Evolutionary conservation across 2,888 invertebrate genomes (phyloP).

Genomic region (Caenorhabditis afra): DNA sequence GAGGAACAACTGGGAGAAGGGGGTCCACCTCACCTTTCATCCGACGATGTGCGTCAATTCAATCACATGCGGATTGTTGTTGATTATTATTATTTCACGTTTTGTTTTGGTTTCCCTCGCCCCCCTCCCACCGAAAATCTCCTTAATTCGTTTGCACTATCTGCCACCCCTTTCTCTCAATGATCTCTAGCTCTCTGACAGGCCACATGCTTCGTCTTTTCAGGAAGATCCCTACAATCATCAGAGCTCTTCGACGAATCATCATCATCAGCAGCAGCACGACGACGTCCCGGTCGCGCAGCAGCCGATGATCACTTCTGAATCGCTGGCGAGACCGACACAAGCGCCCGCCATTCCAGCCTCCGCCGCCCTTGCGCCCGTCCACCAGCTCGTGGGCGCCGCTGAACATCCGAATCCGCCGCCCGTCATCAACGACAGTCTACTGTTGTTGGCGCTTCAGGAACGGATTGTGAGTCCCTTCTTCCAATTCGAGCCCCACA

Average conservation of each 20-base stretch:
- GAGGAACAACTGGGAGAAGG: not conserved
- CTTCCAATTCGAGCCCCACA: not conserved
- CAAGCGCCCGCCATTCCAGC: slow-evolving; percentile 26
- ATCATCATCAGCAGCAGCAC: not conserved
- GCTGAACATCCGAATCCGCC: not conserved
- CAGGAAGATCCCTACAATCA: slow-evolving; percentile 43
- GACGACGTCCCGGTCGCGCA: slow-evolving; percentile 45
- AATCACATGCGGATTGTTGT: slow-evolving; percentile 17
- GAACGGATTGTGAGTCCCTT: slow-evolving; percentile 41
- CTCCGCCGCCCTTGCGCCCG: slow-evolving; percentile 10
- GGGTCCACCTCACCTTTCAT: not conserved
- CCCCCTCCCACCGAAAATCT: slow-evolving; percentile 27
- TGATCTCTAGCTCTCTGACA: not conserved
- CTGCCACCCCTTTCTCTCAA: slow-evolving; percentile 5
- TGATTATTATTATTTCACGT: slow-evolving; percentile 33
- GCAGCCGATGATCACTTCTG: slow-evolving; percentile 59
- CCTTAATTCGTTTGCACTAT: slow-evolving; percentile 50
- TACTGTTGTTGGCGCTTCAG: slow-evolving; percentile 53
- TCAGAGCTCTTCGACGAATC: slow-evolving; percentile 39
- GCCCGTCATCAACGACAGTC: slow-evolving; percentile 40
- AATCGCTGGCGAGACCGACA: slow-evolving; percentile 52
- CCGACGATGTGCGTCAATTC: slow-evolving; percentile 28
- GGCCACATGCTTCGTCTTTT: slow-evolving; percentile 7
- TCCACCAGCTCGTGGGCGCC: not conserved
- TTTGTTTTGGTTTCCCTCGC: slow-evolving; percentile 27